Evolutionary conservation across 1,140 invertebrate species (phyloP), one percentile per base, ranked within the genome.

Genomic region (Cotesia glomerata): DNA sequence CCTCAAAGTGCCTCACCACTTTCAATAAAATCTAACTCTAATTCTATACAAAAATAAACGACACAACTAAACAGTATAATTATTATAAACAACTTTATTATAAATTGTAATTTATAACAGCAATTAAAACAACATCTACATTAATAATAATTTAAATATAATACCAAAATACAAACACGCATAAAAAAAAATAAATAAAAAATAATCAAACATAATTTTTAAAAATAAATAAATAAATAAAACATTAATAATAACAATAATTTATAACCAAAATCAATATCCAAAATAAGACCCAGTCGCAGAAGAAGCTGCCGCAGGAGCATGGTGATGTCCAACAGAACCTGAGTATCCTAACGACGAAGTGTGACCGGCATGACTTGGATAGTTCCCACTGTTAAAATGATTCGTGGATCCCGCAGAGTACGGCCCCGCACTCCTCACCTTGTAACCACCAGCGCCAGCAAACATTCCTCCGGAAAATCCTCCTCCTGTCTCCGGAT

Each of bases 141-240:
- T 71, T 66, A 54, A 16, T 39, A 45, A 45, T 45, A 45, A 45
- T 7, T 45, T 9, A 45, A 7, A n/a, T 9, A 65, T 16, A 65
- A 69, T 45, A 34, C 1, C 5, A 64, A 71, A 18, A 56, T n/a
- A 16, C 18, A 13, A 16, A 56, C 5, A 16, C n/a, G n/a, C n/a
- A n/a, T n/a, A 14, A n/a, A 8, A 56, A 8, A 56, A 18, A 16
- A 56, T 7, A 56, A 14, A 56, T 16, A 56, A 13, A 56, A 56
- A 13, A 18, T 52, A 69, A 34, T 14, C 36, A 54, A 54, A n/a
- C 26, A 26, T 13, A 65, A 32, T 26, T 56, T 54, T 52, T 68
- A 65, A 14, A 34, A 58, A 51, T 9, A 72, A 62, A 26, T 32
- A 63, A 76, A 74, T 76, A 74, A 76, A 74, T 74, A 74, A 54